Conservation (phyloP, 2,888 invertebrate genomes). For the Trissoscelio sp. region DNA sequence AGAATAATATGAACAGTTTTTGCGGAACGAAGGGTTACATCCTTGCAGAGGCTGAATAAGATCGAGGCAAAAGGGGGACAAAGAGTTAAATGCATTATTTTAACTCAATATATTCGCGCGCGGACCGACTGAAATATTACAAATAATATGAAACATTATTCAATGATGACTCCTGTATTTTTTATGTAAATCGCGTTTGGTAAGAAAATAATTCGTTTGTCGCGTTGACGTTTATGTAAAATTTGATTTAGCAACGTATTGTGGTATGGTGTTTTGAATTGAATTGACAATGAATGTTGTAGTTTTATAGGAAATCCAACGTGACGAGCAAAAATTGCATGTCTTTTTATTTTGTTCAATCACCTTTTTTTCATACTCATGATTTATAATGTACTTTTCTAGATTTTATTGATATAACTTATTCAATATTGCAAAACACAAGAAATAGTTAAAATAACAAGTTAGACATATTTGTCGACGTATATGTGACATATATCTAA, state of each 20-base stretch:
- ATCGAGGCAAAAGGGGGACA: slow-evolving; percentile 63
- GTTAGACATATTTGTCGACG: no score
- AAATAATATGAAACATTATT: slow-evolving; percentile 67
- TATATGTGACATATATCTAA: no score
- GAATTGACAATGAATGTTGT: slow-evolving; percentile 66
- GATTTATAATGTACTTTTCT: neutral
- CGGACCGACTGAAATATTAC: slow-evolving; percentile 61
- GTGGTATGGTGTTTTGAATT: slow-evolving; percentile 63
- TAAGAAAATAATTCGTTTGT: slow-evolving; percentile 67
- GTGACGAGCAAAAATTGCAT: slow-evolving; percentile 43
- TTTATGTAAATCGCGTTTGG: slow-evolving; percentile 63
- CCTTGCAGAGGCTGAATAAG: slow-evolving; percentile 67
- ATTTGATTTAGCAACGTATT: slow-evolving; percentile 67
- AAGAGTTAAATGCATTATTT: slow-evolving; percentile 69
- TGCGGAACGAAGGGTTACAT: slow-evolving; percentile 69
- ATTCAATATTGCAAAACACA: no score
- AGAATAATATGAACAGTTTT: slow-evolving; percentile 69
- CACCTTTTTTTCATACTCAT: slow-evolving; percentile 52
- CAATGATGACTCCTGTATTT: slow-evolving; percentile 67
- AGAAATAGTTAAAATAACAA: no score
- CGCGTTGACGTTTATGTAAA: slow-evolving; percentile 67
- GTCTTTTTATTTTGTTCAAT: slow-evolving; percentile 20
- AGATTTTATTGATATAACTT: no score
- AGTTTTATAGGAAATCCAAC: slow-evolving; percentile 61
- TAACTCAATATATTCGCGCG: slow-evolving; percentile 66